Conservation (phyloP, 2,797 vertebrate species). For the Lithobates pipiens region DNA sequence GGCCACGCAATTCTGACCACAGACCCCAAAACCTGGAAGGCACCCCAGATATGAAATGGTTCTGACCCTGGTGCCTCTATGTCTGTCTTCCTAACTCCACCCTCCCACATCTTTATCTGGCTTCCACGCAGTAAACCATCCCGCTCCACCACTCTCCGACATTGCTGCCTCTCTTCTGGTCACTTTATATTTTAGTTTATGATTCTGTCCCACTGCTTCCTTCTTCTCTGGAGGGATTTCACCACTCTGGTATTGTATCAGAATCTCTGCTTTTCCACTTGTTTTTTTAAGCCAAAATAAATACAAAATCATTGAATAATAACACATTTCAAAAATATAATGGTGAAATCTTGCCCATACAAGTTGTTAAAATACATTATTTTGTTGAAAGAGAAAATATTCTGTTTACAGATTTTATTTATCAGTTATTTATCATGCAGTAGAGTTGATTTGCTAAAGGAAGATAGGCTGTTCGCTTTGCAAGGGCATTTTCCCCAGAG, state of each 20-base stretch:
- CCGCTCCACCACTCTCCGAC: slow-evolving; percentile 12
- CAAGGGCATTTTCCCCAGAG: too few relatives aligned
- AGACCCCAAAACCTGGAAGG: slow-evolving; percentile 62
- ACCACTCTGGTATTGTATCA: not conserved
- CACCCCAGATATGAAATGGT: slow-evolving; percentile 60
- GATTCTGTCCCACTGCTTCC: not conserved
- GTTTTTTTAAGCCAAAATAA: not conserved
- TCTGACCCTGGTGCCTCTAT: slow-evolving; percentile 56
- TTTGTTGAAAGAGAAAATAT: too few relatives aligned
- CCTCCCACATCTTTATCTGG: slow-evolving; percentile 60
- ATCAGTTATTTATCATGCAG: too few relatives aligned
- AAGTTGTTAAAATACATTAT: too few relatives aligned
- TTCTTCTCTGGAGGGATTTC: not conserved
- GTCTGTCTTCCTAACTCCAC: slow-evolving; percentile 56
- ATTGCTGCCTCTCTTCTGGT: slow-evolving; percentile 31
- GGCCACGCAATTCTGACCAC: slow-evolving; percentile 55
- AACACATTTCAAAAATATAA: too few relatives aligned
- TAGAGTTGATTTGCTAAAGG: too few relatives aligned
- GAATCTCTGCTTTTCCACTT: not conserved
- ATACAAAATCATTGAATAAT: not conserved
- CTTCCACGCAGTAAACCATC: slow-evolving; percentile 45
- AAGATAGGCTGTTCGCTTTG: too few relatives aligned
- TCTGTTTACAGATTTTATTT: too few relatives aligned
- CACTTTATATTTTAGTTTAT: slow-evolving; percentile 21
- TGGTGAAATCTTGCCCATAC: too few relatives aligned